A percentile compares a stretch with the other conserved stretches of the same genome.
These are phyloP conservation scores for Prorops nasuta DNA, from an alignment of 1,140 invertebrate genomes.

Conservation along the genomic window DNA sequence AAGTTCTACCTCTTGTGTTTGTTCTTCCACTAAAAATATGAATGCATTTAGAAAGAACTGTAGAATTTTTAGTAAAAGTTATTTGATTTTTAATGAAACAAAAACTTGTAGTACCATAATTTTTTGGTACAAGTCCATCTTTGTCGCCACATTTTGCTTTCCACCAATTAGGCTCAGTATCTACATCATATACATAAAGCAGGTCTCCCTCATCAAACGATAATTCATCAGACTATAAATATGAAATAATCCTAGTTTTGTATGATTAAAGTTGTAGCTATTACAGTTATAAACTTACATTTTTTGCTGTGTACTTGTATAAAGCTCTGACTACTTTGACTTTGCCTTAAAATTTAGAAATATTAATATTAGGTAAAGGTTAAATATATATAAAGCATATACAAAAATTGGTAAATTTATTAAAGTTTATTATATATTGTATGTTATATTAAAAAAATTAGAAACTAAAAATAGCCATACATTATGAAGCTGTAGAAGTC, in stretches of 20 bases:
- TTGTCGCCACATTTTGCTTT: conserved; percentile 63
- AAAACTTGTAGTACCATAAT: conserved; percentile 60
- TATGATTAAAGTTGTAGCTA: no score
- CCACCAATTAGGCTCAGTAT: conserved; percentile 62
- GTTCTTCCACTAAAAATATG: conserved; percentile 58
- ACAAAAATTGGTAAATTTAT: no score
- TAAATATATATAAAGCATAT: no score
- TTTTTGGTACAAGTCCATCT: conserved; percentile 65
- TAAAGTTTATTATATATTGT: no score
- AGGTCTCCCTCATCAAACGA: conserved; percentile 70
- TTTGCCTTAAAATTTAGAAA: conserved; percentile 52
- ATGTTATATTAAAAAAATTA: no score
- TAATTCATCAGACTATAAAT: conserved; percentile 46
- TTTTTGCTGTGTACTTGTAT: conserved; percentile 62
- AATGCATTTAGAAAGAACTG: neutral
- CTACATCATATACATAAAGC: conserved; percentile 65
- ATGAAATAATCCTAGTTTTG: conserved; percentile 13
- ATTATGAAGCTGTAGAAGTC: no score
- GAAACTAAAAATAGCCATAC: no score
- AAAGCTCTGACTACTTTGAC: conserved; percentile 64
- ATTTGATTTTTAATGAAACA: conserved; percentile 1
- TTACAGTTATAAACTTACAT: conserved; percentile 60
- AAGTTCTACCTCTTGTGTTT: conserved; percentile 63
- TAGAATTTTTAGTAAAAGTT: neutral
- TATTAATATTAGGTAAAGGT: no score